phyloP scores from a whole-genome alignment of 2,888 invertebrate genomes.

The Baronia brevicornis region DNA sequence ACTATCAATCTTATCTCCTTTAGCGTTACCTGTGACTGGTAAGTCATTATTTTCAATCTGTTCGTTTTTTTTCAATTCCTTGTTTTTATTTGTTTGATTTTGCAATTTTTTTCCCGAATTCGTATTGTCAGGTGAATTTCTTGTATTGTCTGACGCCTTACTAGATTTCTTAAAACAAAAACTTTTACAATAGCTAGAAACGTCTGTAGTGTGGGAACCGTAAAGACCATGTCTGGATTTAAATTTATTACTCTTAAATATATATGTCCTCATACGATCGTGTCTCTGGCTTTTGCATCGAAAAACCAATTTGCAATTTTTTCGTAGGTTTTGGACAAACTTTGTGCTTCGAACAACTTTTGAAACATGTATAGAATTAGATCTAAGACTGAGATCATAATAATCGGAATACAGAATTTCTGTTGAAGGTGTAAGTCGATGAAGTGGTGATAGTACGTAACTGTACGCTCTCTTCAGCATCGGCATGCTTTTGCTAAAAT shows the following conservation, averaged over 20 bases:
- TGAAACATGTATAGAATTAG: too few relatives aligned
- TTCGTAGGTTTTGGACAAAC: too few relatives aligned
- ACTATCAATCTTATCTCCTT: conserved; percentile 4
- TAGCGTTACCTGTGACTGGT: conserved; percentile 2
- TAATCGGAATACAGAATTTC: too few relatives aligned
- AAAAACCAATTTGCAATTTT: too few relatives aligned
- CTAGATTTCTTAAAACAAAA: conserved; percentile 12
- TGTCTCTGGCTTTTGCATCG: too few relatives aligned
- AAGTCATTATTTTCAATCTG: conserved; percentile 5
- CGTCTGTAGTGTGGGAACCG: conserved; percentile 2
- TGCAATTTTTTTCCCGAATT: conserved; percentile 10
- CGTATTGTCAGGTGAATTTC: conserved; percentile 3
- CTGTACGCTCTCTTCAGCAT: too few relatives aligned
- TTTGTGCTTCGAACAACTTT: too few relatives aligned
- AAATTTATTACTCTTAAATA: conserved; percentile 4
- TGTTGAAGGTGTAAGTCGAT: too few relatives aligned
- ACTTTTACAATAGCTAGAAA: conserved; percentile 11
- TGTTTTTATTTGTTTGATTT: conserved; percentile 6
- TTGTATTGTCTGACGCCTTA: conserved; percentile 6
- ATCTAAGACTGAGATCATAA: too few relatives aligned
- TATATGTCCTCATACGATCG: neutral
- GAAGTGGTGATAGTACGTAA: too few relatives aligned
- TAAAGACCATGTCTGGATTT: conserved; percentile 1
- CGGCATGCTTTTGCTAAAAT: too few relatives aligned
- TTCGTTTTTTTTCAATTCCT: conserved; percentile 1